Conservation (phyloP, 1,140 invertebrate species). For the Apis mellifera region Amel_HAv3.1 CM009942.2:11306501-11307000, state of each 20-base stretch:
- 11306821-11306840: slow-evolving; percentile 34
- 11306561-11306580: too few species aligned
- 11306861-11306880: slow-evolving; percentile 65
- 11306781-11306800: slow-evolving; percentile 4
- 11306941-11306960: slow-evolving; percentile 49
- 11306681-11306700: too few species aligned
- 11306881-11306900: slow-evolving; percentile 65
- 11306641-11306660: too few species aligned
- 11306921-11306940: slow-evolving; percentile 42
- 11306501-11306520: background rate
- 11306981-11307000: slow-evolving; percentile 63
- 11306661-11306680: too few species aligned
- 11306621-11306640: background rate
- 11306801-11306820: slow-evolving; percentile 33
- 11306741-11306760: background rate
- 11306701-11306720: background rate
- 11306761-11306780: background rate
- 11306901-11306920: slow-evolving; percentile 43
- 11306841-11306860: slow-evolving; percentile 58
- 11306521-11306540: background rate
- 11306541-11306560: background rate
- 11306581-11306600: too few species aligned
- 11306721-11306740: background rate
- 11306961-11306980: slow-evolving; percentile 36
- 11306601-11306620: background rate